Evolutionary conservation across 2,888 invertebrate species (phyloP).

Genomic region (Trissoscelio sp.): DNA sequence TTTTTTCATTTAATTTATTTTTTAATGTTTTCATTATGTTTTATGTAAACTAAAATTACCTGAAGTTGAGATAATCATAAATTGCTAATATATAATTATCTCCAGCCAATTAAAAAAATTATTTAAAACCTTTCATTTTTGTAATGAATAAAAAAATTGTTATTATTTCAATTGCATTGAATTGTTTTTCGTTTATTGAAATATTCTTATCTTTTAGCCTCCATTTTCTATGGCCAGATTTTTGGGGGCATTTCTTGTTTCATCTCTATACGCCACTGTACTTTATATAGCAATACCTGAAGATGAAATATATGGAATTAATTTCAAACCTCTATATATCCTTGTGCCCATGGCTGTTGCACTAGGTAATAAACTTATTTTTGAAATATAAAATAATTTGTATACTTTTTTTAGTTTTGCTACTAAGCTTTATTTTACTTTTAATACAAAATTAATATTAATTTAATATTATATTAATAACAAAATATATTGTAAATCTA

Average conservation of each 20-base stretch:
- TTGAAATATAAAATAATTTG: neutral
- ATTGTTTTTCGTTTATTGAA: too few relatives aligned
- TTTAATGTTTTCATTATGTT: too few relatives aligned
- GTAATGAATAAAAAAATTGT: neutral
- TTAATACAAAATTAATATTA: too few relatives aligned
- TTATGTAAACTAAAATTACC: too few relatives aligned
- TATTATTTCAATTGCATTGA: neutral
- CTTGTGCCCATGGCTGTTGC: conserved; percentile 89
- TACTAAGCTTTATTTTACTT: too few relatives aligned
- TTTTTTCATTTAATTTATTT: too few relatives aligned
- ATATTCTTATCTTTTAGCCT: conserved; percentile 85
- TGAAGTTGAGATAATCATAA: too few relatives aligned
- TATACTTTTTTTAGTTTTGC: too few relatives aligned
- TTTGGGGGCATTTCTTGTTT: conserved; percentile 90
- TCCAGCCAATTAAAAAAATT: neutral
- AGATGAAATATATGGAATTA: conserved; percentile 88
- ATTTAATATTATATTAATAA: too few relatives aligned
- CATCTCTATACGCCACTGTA: conserved; percentile 92
- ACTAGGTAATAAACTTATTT: conserved; percentile 85
- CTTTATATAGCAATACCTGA: conserved; percentile 90
- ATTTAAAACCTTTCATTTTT: neutral
- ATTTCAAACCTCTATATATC: conserved; percentile 89
- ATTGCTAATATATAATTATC: too few relatives aligned
- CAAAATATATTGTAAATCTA: too few relatives aligned
- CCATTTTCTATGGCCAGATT: conserved; percentile 92